Conservation (phyloP, 1,140 invertebrate genomes). For the Matsumurasca onukii region DNA sequence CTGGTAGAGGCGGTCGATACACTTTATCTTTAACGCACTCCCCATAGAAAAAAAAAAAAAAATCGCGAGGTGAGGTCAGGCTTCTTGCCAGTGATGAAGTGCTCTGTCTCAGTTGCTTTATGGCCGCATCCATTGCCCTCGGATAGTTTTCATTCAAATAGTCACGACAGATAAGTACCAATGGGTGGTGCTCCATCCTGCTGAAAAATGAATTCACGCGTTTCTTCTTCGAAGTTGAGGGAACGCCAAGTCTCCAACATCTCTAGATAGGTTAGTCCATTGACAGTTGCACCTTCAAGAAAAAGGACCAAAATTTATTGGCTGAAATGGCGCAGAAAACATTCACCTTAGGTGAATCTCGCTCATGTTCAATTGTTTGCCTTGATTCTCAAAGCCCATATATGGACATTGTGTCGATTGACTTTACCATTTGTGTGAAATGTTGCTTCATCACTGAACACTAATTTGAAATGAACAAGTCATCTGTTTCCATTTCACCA, state of each 20-base stretch:
- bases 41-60: not conserved
- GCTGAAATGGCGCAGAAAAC: slow-evolving; percentile 25
- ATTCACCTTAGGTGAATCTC: slow-evolving; percentile 15
- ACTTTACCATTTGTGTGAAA: slow-evolving; percentile 17
- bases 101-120: not conserved
- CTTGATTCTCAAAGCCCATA: slow-evolving; percentile 17
- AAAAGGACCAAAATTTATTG: slow-evolving; percentile 20
- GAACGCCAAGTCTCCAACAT: slow-evolving; percentile 31
- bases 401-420: slow-evolving; percentile 20
- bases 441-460: slow-evolving; percentile 19
- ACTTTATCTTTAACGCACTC: slow-evolving; percentile 10
- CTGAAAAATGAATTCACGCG: slow-evolving; percentile 11
- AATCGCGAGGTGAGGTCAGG: not conserved
- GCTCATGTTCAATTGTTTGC: slow-evolving; percentile 1
- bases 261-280: slow-evolving; percentile 28
- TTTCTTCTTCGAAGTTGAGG: slow-evolving; percentile 18
- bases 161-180: slow-evolving; percentile 31
- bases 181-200: slow-evolving; percentile 30
- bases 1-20: too few species aligned
- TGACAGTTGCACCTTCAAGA: slow-evolving; percentile 21
- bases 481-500: too few species aligned
- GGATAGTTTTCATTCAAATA: slow-evolving; percentile 37
- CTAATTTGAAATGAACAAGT: slow-evolving; percentile 19
- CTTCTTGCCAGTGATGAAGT: slow-evolving; percentile 9
- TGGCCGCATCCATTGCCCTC: slow-evolving; percentile 37